phyloP scores from a whole-genome alignment of 2,888 invertebrate genomes.

The Melieria crassipennis region DNA sequence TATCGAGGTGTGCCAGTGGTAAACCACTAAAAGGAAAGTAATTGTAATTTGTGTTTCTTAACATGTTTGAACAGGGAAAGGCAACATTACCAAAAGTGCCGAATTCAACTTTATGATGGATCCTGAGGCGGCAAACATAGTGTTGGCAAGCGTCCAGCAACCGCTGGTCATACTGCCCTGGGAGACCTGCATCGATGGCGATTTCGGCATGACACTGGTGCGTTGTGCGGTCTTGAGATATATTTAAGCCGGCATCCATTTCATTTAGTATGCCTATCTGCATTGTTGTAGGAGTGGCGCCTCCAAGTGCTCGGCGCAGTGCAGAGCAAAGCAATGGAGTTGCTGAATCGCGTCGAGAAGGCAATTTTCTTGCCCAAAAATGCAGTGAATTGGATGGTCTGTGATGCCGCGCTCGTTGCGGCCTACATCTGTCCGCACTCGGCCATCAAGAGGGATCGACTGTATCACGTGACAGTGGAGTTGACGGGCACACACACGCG shows the following conservation, averaged over 20 bases:
- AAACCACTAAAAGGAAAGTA: neutral
- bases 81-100: constrained; percentile 71
- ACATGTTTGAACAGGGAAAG: constrained; percentile 62
- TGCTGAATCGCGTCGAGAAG: constrained; percentile 68
- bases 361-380: constrained; percentile 45
- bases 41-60: neutral
- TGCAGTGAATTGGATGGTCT: constrained; percentile 58
- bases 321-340: constrained; percentile 58
- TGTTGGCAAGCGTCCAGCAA: constrained; percentile 68
- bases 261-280: neutral
- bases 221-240: constrained; percentile 1
- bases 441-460: constrained; percentile 51
- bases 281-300: constrained; percentile 68
- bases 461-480: constrained; percentile 69
- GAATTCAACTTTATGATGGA: constrained; percentile 82
- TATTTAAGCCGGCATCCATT: neutral
- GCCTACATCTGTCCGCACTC: constrained; percentile 64
- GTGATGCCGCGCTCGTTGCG: constrained; percentile 68
- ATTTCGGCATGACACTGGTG: constrained; percentile 50
- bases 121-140: constrained; percentile 79
- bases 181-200: constrained; percentile 70
- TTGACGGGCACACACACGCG: constrained; percentile 68
- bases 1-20: constrained; percentile 69
- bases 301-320: constrained; percentile 53
- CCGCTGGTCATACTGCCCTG: constrained; percentile 73